These are phyloP conservation scores for Rhamphomyia laevipes DNA, from an alignment of 2,888 invertebrate genomes.

Conservation along the genomic window DNA sequence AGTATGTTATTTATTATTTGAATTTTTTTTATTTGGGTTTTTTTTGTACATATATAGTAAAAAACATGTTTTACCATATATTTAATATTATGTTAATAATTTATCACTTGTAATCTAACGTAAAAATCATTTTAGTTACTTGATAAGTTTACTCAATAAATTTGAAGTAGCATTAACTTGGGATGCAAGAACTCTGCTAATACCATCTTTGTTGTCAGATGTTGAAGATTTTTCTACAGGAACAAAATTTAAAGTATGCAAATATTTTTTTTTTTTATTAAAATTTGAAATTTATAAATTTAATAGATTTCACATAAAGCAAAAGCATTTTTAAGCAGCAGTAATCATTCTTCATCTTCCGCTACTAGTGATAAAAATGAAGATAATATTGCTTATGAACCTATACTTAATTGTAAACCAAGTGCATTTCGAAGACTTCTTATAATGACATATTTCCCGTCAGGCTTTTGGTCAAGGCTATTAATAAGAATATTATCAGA, in stretches of 20 bases:
- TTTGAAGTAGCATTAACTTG: slow-evolving; percentile 95
- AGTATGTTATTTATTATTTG: slow-evolving; percentile 16
- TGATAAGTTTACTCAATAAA: slow-evolving; percentile 84
- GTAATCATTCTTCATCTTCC: slow-evolving; percentile 3
- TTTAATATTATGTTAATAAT: no score
- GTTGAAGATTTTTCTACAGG: slow-evolving; percentile 46
- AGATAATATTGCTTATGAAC: no score
- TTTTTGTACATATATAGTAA: background rate
- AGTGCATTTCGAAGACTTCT: slow-evolving; percentile 30
- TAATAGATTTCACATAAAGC: no score
- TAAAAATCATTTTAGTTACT: slow-evolving; percentile 48
- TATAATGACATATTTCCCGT: slow-evolving; percentile 93
- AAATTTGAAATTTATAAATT: no score
- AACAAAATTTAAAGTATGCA: slow-evolving; percentile 29
- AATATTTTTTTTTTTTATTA: no score
- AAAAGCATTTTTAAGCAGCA: no score
- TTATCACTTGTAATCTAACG: background rate
- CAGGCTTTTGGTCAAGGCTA: slow-evolving; percentile 94
- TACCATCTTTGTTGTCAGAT: slow-evolving; percentile 83
- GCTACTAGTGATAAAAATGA: slow-evolving; percentile 16
- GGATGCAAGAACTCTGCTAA: slow-evolving; percentile 80
- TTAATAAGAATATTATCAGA: slow-evolving; percentile 88
- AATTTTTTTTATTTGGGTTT: background rate
- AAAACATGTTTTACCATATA: no score
- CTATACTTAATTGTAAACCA: no score